These are phyloP conservation scores for Bellardia pandia DNA, from an alignment of 2,888 invertebrate genomes.

Conservation along the genomic window DNA sequence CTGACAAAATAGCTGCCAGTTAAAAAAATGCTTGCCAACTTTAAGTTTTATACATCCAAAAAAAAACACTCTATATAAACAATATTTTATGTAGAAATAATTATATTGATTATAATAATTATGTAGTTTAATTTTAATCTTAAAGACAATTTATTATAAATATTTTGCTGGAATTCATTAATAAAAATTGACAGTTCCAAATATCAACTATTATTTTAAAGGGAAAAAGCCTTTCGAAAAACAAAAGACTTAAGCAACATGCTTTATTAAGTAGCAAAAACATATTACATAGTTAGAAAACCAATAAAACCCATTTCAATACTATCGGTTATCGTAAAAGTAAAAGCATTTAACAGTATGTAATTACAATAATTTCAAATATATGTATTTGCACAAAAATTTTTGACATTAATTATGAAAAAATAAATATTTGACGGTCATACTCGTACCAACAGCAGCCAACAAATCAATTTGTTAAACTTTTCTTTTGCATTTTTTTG, in stretches of 20 bases:
- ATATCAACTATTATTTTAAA: background rate
- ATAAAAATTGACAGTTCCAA: background rate
- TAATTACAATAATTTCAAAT: background rate
- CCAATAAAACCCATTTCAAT: background rate
- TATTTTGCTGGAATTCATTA: background rate
- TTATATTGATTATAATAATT: background rate
- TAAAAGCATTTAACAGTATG: background rate
- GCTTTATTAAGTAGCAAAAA: background rate
- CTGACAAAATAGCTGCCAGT: no score
- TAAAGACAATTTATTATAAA: background rate
- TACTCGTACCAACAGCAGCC: background rate
- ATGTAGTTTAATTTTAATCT: no score
- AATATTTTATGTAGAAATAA: background rate
- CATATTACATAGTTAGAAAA: background rate
- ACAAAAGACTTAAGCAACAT: conserved; percentile 39
- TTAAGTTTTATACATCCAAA: no score
- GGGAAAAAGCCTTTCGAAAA: background rate
- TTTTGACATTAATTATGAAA: background rate
- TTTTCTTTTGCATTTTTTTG: background rate
- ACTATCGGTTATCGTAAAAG: background rate
- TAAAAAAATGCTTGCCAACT: no score
- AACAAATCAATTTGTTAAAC: conserved; percentile 7
- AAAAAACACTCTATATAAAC: no score
- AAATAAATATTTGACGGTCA: background rate
- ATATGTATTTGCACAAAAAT: conserved; percentile 1